These are phyloP conservation scores for Sympetrum striolatum DNA, from an alignment of 2,888 invertebrate species.

Conservation along the genomic window DNA sequence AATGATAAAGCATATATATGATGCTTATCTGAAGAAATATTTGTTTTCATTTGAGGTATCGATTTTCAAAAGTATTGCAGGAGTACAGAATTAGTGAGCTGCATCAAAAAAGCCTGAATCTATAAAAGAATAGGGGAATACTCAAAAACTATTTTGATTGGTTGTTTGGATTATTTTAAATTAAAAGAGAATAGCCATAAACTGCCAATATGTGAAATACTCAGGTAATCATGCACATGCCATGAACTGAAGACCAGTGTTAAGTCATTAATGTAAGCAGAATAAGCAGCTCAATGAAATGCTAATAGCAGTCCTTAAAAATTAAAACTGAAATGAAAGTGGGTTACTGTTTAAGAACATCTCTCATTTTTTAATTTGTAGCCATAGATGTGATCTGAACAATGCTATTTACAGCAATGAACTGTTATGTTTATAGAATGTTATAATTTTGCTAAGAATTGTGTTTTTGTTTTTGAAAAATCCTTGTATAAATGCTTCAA, in stretches of 20 bases:
- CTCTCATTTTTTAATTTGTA: not conserved
- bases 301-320: no score
- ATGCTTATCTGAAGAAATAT: no score
- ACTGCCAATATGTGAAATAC: not conserved
- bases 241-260: not conserved
- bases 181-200: not conserved
- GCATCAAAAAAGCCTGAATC: no score
- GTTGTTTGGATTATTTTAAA: not conserved
- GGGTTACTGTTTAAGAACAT: not conserved
- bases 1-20: no score
- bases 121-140: no score
- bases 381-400: not conserved
- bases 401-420: not conserved
- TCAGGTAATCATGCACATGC: not conserved
- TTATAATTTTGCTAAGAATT: not conserved
- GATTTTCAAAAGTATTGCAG: no score
- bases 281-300: not conserved
- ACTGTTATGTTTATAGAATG: conserved; percentile 1
- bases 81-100: no score
- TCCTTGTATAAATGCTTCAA: conserved; percentile 12
- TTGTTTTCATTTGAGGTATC: no score
- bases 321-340: not conserved
- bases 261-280: not conserved
- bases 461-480: conserved; percentile 4
- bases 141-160: no score